Evolutionary conservation across 2,797 vertebrate genomes (phyloP).

Genomic region (Tragelaphus eurycerus): DNA sequence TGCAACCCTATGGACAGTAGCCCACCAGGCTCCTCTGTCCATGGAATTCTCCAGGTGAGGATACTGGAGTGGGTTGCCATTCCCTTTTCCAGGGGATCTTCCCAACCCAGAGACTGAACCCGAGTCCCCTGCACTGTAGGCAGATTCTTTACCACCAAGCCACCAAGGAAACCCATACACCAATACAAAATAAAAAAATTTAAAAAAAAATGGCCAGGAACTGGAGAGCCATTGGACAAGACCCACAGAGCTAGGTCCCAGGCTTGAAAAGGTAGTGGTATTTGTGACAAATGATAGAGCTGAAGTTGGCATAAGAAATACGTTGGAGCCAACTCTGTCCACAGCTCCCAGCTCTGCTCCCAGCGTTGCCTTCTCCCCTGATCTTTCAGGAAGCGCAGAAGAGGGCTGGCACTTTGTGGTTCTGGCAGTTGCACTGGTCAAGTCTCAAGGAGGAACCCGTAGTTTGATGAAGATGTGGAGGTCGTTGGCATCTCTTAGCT

Average conservation of each 20-base stretch:
- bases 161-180: background rate
- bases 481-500: accelerated
- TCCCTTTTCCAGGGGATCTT: background rate
- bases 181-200: background rate
- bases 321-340: background rate
- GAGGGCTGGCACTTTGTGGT: background rate
- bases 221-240: accelerated
- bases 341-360: too few species aligned
- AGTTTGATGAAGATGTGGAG: background rate
- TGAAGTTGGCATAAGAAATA: background rate
- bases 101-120: background rate
- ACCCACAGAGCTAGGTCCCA: too few species aligned
- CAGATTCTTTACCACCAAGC: background rate
- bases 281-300: background rate
- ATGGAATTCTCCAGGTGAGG: background rate
- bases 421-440: background rate
- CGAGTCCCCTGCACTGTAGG: background rate
- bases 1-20: background rate
- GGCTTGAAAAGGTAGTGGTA: background rate
- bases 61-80: background rate
- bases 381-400: background rate
- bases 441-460: background rate
- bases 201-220: background rate
- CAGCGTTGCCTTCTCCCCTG: background rate
- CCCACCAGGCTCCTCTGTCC: background rate